Evolutionary conservation across 1,140 invertebrate species (phyloP).

Genomic region (Archivesica marissinica): DNA sequence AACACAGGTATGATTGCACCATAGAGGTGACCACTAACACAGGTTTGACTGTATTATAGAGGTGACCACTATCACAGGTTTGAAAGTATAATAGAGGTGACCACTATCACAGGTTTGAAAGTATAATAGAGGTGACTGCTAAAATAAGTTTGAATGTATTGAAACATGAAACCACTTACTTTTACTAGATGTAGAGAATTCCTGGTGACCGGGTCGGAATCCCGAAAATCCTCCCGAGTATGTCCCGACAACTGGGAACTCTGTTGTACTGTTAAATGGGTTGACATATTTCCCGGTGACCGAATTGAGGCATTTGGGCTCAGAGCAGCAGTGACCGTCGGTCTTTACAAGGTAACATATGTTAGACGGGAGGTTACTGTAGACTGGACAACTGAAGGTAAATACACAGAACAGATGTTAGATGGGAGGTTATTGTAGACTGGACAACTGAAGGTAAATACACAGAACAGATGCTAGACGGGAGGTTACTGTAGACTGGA

Average conservation of each 20-base stretch:
- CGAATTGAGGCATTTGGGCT: slow-evolving; percentile 37
- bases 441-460: slow-evolving; percentile 69
- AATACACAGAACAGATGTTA: slow-evolving; percentile 46
- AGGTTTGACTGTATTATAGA: too few species aligned
- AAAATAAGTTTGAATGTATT: too few species aligned
- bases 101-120: too few species aligned
- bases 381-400: slow-evolving; percentile 67
- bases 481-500: slow-evolving; percentile 69
- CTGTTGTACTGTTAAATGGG: slow-evolving; percentile 26
- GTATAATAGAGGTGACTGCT: too few species aligned
- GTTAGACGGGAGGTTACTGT: slow-evolving; percentile 66
- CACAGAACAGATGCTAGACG: slow-evolving; percentile 55
- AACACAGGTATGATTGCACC: too few species aligned
- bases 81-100: too few species aligned
- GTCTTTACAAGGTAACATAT: slow-evolving; percentile 42
- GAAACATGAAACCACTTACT: too few species aligned
- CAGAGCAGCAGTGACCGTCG: slow-evolving; percentile 34
- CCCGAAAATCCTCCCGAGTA: slow-evolving; percentile 38
- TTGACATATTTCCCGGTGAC: slow-evolving; percentile 21
- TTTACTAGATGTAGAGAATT: neutral
- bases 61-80: too few species aligned
- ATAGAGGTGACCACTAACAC: too few species aligned
- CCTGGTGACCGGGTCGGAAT: slow-evolving; percentile 22
- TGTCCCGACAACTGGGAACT: slow-evolving; percentile 52
- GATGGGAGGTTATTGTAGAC: slow-evolving; percentile 68